These are phyloP conservation scores for Dasypolia templi DNA, from an alignment of 2,888 invertebrate genomes.

Conservation along the genomic window DNA sequence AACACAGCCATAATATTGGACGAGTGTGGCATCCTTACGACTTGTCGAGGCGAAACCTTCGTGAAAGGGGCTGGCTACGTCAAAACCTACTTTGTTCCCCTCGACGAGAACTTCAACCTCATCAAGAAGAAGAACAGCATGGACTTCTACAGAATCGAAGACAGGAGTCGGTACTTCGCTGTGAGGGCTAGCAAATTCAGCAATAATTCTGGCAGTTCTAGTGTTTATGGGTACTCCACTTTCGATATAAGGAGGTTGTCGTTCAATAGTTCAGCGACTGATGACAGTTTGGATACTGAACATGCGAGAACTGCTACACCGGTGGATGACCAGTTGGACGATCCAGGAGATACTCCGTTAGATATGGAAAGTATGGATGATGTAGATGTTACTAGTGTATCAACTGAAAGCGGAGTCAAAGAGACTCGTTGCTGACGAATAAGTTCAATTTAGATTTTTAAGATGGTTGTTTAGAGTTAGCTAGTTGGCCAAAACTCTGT, in stretches of 20 bases:
- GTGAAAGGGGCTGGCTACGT: conserved; percentile 93
- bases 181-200: conserved; percentile 72
- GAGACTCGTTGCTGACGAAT: conserved; percentile 80
- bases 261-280: conserved; percentile 65
- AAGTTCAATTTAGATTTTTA: conserved; percentile 12
- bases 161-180: conserved; percentile 74
- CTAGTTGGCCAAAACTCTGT: conserved; percentile 6
- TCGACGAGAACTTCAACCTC: conserved; percentile 91
- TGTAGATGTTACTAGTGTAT: conserved; percentile 66
- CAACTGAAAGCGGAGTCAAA: conserved; percentile 70
- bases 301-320: conserved; percentile 60
- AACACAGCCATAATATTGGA: conserved; percentile 93
- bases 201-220: conserved; percentile 61
- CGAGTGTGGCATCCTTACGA: conserved; percentile 92
- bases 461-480: background rate
- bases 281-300: conserved; percentile 51
- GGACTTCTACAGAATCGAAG: conserved; percentile 76
- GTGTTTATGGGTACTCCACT: conserved; percentile 63
- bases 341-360: background rate
- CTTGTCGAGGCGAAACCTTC: conserved; percentile 92
- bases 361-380: conserved; percentile 52
- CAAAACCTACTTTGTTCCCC: conserved; percentile 93
- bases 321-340: conserved; percentile 60
- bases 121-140: conserved; percentile 82
- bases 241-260: conserved; percentile 71